Conservation (phyloP, 2,113 vertebrate genomes). For the Riparia riparia region DNA sequence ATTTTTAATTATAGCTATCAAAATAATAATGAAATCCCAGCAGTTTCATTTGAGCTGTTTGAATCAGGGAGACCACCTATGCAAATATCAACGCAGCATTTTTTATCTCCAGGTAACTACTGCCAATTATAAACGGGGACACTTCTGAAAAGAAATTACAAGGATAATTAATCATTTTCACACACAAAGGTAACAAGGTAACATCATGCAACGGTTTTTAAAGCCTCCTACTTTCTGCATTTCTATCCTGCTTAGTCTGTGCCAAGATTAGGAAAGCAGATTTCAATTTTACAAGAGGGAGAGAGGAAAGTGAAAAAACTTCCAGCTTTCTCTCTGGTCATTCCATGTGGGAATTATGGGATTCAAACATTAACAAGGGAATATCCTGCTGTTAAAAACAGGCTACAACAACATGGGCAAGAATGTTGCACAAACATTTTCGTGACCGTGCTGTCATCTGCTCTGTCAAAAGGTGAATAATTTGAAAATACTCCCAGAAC, state of each 20-base stretch:
- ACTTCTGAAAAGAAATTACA: conserved; percentile 4
- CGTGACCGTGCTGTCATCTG: background rate
- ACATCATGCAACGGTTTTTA: background rate
- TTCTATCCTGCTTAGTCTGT: background rate
- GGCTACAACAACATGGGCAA: background rate
- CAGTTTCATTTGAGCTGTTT: background rate
- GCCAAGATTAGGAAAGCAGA: background rate
- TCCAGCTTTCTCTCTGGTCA: background rate
- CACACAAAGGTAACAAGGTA: background rate
- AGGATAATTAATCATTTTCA: conserved; percentile 40
- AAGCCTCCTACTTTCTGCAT: background rate
- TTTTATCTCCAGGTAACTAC: conserved; percentile 3
- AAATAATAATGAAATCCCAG: conserved; percentile 17
- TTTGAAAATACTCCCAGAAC: background rate
- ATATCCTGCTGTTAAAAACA: background rate
- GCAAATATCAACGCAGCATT: conserved; percentile 4
- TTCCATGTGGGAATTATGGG: background rate
- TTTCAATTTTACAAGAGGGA: background rate
- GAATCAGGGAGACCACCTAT: background rate
- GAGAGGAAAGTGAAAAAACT: background rate
- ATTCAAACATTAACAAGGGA: background rate
- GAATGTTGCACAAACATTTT: background rate
- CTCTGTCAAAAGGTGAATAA: background rate
- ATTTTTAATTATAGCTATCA: conserved; percentile 50
- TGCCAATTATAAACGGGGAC: conserved; percentile 21